Conservation (phyloP, 1,140 invertebrate genomes). For the Catajapyx aquilonaris region DNA sequence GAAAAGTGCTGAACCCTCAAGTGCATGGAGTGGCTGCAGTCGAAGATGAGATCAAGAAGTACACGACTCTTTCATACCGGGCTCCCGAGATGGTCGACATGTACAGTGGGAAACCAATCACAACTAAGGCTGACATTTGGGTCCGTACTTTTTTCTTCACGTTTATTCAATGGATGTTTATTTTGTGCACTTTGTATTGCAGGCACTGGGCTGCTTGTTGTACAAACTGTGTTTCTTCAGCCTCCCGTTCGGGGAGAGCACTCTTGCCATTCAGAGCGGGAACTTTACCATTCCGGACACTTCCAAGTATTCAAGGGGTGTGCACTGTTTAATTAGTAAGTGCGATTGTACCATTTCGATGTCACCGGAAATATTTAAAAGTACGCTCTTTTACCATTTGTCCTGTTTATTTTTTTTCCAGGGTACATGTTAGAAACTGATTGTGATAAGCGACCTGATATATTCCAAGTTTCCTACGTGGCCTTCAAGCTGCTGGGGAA, state of each 20-base stretch:
- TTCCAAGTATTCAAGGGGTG: slow-evolving; percentile 39
- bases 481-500: slow-evolving; percentile 51
- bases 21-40: slow-evolving; percentile 47
- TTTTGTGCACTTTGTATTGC: slow-evolving; percentile 16
- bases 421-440: slow-evolving; percentile 72
- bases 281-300: slow-evolving; percentile 71
- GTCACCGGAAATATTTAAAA: too few species aligned
- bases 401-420: slow-evolving; percentile 29
- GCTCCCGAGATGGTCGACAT: slow-evolving; percentile 92
- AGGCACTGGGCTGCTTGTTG: slow-evolving; percentile 74
- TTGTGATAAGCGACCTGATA: slow-evolving; percentile 61
- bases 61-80: slow-evolving; percentile 82
- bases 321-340: slow-evolving; percentile 29
- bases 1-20: slow-evolving; percentile 48
- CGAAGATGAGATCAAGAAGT: slow-evolving; percentile 85
- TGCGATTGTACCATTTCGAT: slow-evolving; percentile 8
- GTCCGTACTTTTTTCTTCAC: slow-evolving; percentile 23
- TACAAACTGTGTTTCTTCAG: slow-evolving; percentile 85
- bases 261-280: slow-evolving; percentile 78
- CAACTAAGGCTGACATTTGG: slow-evolving; percentile 86
- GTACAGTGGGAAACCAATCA: slow-evolving; percentile 67
- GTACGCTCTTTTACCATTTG: too few species aligned
- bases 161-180: slow-evolving; percentile 9
- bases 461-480: slow-evolving; percentile 65
- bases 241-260: slow-evolving; percentile 82